phyloP scores from a whole-genome alignment of 2,797 vertebrate genomes.

The Todus mexicanus region DNA sequence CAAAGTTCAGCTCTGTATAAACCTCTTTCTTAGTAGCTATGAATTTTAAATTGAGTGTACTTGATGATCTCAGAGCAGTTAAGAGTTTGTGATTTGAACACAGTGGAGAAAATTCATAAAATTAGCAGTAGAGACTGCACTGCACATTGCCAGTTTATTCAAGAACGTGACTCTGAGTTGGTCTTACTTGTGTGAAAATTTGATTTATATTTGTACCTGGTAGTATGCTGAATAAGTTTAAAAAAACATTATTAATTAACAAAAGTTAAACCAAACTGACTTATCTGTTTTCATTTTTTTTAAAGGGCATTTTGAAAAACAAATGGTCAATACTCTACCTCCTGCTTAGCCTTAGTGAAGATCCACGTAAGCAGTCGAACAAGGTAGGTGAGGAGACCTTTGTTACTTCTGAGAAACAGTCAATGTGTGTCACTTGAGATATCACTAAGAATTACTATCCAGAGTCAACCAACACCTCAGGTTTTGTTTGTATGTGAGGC shows the following conservation, averaged over 20 bases:
- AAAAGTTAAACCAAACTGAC: background rate
- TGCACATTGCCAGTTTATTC: background rate
- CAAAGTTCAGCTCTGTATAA: background rate
- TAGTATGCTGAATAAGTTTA: background rate
- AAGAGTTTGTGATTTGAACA: background rate
- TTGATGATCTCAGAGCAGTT: background rate
- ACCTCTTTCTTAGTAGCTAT: background rate
- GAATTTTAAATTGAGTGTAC: background rate
- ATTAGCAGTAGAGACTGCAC: background rate
- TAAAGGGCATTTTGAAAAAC: conserved; percentile 92
- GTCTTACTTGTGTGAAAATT: background rate
- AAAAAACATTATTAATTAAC: background rate
- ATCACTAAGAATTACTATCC: background rate
- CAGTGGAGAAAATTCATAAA: background rate
- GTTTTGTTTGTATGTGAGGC: background rate
- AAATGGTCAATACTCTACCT: conserved; percentile 97
- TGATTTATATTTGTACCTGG: background rate
- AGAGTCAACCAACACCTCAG: background rate
- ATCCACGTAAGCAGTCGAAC: conserved; percentile 89
- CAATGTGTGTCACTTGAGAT: background rate
- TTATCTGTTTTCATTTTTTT: background rate
- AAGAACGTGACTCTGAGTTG: fast-evolving
- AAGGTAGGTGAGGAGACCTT: conserved; percentile 75
- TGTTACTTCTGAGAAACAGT: background rate
- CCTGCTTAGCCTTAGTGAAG: conserved; percentile 95